A percentile compares a stretch with the other conserved stretches of the same genome.
Evolutionary conservation across 2,888 invertebrate genomes (phyloP).

Genomic region (Cosmia trapezina): DNA sequence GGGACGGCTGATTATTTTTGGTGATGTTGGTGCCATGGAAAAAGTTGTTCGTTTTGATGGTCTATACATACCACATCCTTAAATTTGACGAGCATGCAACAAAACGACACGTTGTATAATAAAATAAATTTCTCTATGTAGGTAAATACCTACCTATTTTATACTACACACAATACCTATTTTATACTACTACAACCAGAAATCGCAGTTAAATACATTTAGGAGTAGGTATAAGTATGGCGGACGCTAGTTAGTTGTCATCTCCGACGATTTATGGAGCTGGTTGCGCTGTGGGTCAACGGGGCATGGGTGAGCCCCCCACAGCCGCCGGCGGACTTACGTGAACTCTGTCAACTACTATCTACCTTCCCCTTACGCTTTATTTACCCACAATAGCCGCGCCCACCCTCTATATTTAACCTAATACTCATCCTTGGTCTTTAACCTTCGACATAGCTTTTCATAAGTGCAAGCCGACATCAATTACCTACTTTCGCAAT

Average conservation of each 20-base stretch:
- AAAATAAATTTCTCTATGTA: too few species aligned
- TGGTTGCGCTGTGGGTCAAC: conserved; percentile 73
- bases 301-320: conserved; percentile 70
- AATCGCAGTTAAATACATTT: conserved; percentile 36
- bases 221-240: conserved; percentile 53
- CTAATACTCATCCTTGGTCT: conserved; percentile 73
- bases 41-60: too few species aligned
- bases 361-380: conserved; percentile 73
- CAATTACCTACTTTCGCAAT: conserved; percentile 62
- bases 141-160: too few species aligned
- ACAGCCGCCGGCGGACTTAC: conserved; percentile 64
- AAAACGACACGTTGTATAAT: too few species aligned
- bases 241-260: conserved; percentile 71
- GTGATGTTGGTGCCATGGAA: too few species aligned
- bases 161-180: too few species aligned
- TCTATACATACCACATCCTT: too few species aligned
- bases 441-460: conserved; percentile 76
- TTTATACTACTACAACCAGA: too few species aligned
- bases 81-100: too few species aligned
- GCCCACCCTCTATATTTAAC: conserved; percentile 75
- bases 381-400: conserved; percentile 75
- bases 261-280: conserved; percentile 74
- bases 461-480: conserved; percentile 57
- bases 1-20: too few species aligned
- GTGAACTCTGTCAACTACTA: conserved; percentile 78